Conservation (phyloP, 2,113 vertebrate species). For the Eudyptes chrysolophus region DNA sequence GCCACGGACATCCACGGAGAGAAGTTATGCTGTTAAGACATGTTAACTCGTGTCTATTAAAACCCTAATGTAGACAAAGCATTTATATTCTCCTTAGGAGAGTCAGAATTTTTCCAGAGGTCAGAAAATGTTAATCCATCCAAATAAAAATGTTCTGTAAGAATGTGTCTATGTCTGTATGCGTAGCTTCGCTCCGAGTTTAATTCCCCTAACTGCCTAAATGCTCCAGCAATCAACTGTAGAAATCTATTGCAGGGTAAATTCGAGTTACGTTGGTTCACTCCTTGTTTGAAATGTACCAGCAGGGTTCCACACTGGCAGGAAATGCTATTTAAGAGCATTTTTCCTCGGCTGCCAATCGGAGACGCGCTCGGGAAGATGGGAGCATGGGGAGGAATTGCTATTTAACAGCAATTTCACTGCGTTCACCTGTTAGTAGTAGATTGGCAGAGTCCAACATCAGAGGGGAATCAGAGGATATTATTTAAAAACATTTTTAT, state of each 20-base stretch:
- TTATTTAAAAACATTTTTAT: not conserved
- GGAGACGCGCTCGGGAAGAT: not conserved
- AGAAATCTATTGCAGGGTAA: not conserved
- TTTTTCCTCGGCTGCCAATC: not conserved
- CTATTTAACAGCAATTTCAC: not conserved
- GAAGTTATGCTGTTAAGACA: not conserved
- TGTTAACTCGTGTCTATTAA: not conserved
- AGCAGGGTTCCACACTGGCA: not conserved
- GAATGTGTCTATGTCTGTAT: not conserved
- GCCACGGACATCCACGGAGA: not conserved
- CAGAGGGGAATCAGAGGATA: not conserved
- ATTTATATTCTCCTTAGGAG: not conserved
- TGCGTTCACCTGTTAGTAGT: not conserved
- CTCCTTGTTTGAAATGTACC: not conserved
- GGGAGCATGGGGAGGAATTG: not conserved
- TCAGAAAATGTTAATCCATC: not conserved
- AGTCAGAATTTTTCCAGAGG: not conserved
- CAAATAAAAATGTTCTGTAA: not conserved
- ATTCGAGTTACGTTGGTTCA: not conserved
- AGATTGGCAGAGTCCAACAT: rapidly evolving
- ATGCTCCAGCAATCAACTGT: not conserved
- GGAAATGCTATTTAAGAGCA: not conserved
- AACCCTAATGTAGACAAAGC: not conserved
- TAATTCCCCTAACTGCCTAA: not conserved
- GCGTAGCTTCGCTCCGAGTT: not conserved